phyloP scores from a whole-genome alignment of 2,797 vertebrate species.

The Enteromius anoplus region DNA sequence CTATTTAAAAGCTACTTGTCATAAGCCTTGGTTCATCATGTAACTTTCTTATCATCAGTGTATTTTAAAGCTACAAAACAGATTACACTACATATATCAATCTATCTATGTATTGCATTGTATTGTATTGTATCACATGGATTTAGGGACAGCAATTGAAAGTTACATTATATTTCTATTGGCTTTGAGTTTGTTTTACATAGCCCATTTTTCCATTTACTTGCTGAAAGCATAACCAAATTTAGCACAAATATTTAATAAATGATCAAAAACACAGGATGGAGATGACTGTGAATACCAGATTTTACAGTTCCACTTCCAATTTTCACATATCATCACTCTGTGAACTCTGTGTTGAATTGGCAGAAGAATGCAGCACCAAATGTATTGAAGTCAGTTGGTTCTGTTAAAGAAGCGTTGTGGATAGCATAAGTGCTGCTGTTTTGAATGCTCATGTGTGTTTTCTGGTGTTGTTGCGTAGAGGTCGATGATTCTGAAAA shows the following conservation, averaged over 20 bases:
- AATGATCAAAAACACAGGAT: neutral
- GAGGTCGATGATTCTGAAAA: slow-evolving; percentile 15
- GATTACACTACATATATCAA: too few species aligned
- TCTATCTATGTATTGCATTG: too few species aligned
- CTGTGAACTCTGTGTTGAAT: neutral
- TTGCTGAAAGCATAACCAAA: neutral
- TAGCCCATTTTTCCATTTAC: too few species aligned
- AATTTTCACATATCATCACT: neutral
- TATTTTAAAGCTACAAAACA: too few species aligned
- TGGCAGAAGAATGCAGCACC: neutral
- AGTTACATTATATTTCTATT: neutral
- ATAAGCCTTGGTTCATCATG: too few species aligned
- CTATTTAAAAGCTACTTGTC: too few species aligned
- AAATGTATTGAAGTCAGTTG: neutral
- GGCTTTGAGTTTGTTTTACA: neutral
- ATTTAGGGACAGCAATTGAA: neutral
- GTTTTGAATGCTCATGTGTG: neutral
- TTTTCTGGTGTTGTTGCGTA: neutral
- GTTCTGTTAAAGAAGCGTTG: neutral
- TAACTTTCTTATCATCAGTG: too few species aligned
- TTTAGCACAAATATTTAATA: neutral
- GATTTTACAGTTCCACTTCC: neutral
- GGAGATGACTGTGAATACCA: neutral
- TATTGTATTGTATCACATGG: too few species aligned
- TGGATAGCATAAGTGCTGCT: neutral